phyloP scores from a whole-genome alignment of 2,888 invertebrate species.

The Patella caerulea region DNA sequence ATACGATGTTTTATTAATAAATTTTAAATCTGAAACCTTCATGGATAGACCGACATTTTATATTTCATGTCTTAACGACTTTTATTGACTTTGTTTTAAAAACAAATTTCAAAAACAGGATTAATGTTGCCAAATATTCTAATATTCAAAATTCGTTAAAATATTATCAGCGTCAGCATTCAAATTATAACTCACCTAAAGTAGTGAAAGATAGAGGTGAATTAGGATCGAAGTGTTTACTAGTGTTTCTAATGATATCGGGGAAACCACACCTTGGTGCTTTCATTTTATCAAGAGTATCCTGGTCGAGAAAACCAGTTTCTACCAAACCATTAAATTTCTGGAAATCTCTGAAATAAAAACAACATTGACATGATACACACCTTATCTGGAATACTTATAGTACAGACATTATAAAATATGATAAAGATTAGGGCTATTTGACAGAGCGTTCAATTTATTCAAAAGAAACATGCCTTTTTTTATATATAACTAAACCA shows the following conservation, averaged over 20 bases:
- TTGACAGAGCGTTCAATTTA: too few relatives aligned
- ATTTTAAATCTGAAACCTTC: too few relatives aligned
- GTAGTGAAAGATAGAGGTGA: conserved; percentile 21
- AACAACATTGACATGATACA: conserved; percentile 5
- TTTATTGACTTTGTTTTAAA: too few relatives aligned
- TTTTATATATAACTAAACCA: neutral
- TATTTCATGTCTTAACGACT: too few relatives aligned
- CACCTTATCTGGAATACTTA: neutral
- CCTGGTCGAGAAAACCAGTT: conserved; percentile 52
- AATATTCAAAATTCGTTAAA: too few relatives aligned
- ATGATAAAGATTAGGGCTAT: too few relatives aligned
- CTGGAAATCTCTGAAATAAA: conserved; percentile 52
- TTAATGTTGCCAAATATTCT: too few relatives aligned
- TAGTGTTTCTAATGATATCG: conserved; percentile 36
- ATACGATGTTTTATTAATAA: too few relatives aligned
- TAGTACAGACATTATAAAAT: too few relatives aligned
- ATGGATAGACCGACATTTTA: too few relatives aligned
- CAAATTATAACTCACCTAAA: conserved; percentile 22
- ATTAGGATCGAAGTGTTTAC: conserved; percentile 15
- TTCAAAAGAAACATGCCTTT: neutral
- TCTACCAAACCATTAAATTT: conserved; percentile 48
- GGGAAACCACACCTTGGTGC: conserved; percentile 62
- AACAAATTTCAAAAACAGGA: too few relatives aligned
- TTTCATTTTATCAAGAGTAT: conserved; percentile 52
- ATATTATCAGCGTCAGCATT: neutral